Percentiles rank a stretch among this genome's conserved stretches.
Conservation (phyloP, 2,797 vertebrate genomes). For the Okamejei kenojei region DNA sequence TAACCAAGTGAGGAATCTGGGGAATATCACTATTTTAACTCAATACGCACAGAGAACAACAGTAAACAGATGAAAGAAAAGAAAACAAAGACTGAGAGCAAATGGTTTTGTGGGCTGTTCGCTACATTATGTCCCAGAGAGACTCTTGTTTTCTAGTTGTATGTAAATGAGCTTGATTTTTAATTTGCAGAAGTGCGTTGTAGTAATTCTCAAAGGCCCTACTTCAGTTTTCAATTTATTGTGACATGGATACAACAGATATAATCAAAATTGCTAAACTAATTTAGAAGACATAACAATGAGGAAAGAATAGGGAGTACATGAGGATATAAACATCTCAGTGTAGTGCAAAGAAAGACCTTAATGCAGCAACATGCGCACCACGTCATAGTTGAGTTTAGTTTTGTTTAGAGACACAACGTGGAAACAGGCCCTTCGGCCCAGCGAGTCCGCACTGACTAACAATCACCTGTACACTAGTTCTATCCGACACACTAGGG, state of each 20-base stretch:
- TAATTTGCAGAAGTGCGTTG: neutral
- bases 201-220: neutral
- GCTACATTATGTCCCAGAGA: no score
- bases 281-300: neutral
- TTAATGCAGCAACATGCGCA: neutral
- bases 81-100: neutral
- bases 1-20: no score
- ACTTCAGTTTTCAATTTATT: neutral
- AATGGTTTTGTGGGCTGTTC: neutral
- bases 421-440: no score
- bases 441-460: no score
- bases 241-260: neutral
- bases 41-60: neutral
- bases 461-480: no score
- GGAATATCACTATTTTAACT: no score
- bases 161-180: neutral
- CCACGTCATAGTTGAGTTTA: neutral
- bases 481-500: no score
- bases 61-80: neutral
- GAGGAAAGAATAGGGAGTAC: neutral
- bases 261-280: neutral
- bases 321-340: neutral
- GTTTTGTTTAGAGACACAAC: no score
- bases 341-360: neutral
- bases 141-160: neutral